Evolutionary conservation across 2,113 vertebrate species (phyloP).

Genomic region (Gallinago media): DNA sequence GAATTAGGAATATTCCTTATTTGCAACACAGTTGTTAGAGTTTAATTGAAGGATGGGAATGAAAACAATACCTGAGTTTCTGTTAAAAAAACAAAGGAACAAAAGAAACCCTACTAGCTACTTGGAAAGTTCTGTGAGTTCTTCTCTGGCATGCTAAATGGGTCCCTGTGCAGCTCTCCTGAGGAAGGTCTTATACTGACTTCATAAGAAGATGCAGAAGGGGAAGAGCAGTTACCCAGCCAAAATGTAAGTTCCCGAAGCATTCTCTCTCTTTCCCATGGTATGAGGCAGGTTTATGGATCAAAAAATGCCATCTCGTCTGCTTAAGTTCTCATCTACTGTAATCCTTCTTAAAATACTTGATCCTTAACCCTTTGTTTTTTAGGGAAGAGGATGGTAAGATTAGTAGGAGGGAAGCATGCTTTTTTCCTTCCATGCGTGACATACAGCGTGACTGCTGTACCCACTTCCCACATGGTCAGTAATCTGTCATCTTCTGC

Average conservation of each 20-base stretch:
- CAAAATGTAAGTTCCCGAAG: background rate
- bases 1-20: background rate
- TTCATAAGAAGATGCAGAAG: background rate
- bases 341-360: constrained; percentile 1
- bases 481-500: constrained; percentile 46
- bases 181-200: background rate
- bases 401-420: constrained; percentile 24
- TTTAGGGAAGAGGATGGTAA: constrained; percentile 2
- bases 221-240: background rate
- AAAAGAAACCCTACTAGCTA: background rate
- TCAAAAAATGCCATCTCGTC: background rate
- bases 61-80: background rate
- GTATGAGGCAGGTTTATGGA: background rate
- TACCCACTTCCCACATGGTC: constrained; percentile 64
- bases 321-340: background rate
- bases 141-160: background rate
- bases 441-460: constrained; percentile 8
- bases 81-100: background rate
- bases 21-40: background rate
- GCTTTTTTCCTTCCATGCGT: background rate
- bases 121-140: background rate
- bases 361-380: background rate
- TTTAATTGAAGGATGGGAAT: background rate
- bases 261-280: background rate
- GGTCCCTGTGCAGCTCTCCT: background rate